Conservation (phyloP, 2,888 invertebrate species). For the Leptogaster cylindrica region DNA sequence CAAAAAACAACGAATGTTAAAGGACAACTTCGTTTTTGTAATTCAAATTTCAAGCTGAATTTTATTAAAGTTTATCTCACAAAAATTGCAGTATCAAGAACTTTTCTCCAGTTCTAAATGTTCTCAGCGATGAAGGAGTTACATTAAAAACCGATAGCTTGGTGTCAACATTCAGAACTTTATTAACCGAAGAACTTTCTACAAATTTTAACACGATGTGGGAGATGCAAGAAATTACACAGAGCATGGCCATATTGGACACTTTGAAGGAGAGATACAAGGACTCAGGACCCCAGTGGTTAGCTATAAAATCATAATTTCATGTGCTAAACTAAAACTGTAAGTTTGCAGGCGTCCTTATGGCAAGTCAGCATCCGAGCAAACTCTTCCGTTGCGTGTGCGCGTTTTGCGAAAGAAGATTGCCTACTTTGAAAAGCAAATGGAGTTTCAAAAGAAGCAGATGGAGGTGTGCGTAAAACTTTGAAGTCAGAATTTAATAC, state of each 20-base stretch:
- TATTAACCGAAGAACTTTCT: constrained; percentile 47
- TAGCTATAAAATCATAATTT: neutral
- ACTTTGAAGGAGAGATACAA: constrained; percentile 51
- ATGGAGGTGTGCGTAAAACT: constrained; percentile 46
- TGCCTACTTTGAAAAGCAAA: constrained; percentile 50
- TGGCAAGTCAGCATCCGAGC: constrained; percentile 49
- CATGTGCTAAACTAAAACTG: neutral
- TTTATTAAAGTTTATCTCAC: no score
- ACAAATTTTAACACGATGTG: constrained; percentile 50
- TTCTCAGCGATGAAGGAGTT: constrained; percentile 44
- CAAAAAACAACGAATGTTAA: no score
- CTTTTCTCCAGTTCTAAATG: constrained; percentile 3
- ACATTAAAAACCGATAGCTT: constrained; percentile 47
- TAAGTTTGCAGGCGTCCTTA: constrained; percentile 50
- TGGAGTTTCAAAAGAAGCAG: constrained; percentile 49
- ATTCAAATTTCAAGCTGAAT: no score
- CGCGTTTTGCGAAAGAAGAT: constrained; percentile 49
- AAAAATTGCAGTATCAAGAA: no score
- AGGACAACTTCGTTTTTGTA: no score
- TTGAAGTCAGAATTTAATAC: neutral
- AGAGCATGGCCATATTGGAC: constrained; percentile 50
- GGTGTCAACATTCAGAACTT: constrained; percentile 47
- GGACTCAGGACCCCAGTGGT: constrained; percentile 50
- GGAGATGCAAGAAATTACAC: constrained; percentile 48
- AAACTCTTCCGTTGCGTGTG: constrained; percentile 51